Evolutionary conservation across 2,888 invertebrate species (phyloP).

Genomic region (Macropis europaea): DNA sequence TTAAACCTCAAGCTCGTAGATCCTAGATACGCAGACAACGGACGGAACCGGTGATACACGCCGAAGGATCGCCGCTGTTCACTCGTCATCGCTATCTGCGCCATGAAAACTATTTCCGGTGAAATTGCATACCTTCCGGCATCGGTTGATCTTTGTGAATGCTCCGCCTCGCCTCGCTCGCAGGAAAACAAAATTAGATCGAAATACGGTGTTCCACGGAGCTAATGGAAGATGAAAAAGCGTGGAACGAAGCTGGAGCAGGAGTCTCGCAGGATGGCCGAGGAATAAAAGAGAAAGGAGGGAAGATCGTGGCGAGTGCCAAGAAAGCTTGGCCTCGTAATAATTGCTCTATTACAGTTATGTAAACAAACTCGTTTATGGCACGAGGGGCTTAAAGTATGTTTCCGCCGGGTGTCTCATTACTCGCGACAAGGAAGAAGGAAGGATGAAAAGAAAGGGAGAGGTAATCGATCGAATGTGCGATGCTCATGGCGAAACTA

Average conservation of each 20-base stretch:
- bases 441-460: conserved; percentile 41
- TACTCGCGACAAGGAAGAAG: conserved; percentile 31
- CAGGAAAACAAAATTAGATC: background rate
- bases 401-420: conserved; percentile 39
- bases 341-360: conserved; percentile 55
- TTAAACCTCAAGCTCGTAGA: conserved; percentile 57
- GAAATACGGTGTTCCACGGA: background rate
- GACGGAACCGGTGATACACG: conserved; percentile 8
- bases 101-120: conserved; percentile 53
- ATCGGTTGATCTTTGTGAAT: conserved; percentile 1
- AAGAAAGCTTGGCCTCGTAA: conserved; percentile 26
- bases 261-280: background rate
- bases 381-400: conserved; percentile 13
- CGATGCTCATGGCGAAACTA: conserved; percentile 39
- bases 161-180: background rate
- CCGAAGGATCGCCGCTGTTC: conserved; percentile 4
- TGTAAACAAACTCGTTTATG: conserved; percentile 54
- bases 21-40: conserved; percentile 35
- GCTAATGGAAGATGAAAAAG: background rate
- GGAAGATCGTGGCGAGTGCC: background rate
- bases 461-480: conserved; percentile 7
- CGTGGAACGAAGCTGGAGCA: background rate
- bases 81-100: conserved; percentile 4
- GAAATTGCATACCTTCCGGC: conserved; percentile 44
- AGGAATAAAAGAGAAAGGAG: background rate